Conservation (phyloP, 64 coral and sea anemone genomes). For the Catalaphyllia jardinei region DNA sequence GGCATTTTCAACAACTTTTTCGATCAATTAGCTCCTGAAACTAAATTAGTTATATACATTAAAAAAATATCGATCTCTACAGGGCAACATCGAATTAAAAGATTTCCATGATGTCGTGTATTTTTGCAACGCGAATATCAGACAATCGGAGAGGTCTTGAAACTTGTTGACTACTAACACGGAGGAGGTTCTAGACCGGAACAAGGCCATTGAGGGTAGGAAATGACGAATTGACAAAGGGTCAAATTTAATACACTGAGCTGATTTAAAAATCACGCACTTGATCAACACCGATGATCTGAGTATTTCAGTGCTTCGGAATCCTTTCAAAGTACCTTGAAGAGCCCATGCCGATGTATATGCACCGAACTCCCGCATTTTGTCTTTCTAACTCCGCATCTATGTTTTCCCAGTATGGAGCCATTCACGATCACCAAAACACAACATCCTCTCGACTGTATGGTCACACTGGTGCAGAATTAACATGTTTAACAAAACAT, state of each 20-base stretch:
- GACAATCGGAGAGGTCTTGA: background rate
- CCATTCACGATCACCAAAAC: constrained; percentile 3
- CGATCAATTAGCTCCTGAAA: background rate
- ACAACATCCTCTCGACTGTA: constrained; percentile 10
- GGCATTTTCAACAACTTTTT: constrained; percentile 5
- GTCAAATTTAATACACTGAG: background rate
- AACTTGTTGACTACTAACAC: background rate
- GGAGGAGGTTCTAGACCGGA: constrained; percentile 7
- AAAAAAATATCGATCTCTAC: background rate
- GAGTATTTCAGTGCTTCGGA: background rate
- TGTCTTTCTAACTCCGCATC: background rate
- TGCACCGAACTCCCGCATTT: background rate
- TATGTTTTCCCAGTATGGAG: background rate
- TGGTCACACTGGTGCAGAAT: background rate
- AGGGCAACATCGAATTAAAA: background rate
- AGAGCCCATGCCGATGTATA: background rate
- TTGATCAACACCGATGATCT: background rate
- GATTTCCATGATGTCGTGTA: background rate
- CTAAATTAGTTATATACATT: too few relatives aligned
- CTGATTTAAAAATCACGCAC: constrained; percentile 6
- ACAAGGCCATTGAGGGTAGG: constrained; percentile 6
- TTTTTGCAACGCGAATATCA: background rate
- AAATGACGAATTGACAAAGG: constrained; percentile 29
- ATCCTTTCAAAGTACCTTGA: background rate
- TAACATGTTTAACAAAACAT: constrained; percentile 34